These are phyloP conservation scores for Eulemur rufifrons DNA, from an alignment of 2,113 vertebrate genomes.

Conservation along the genomic window DNA sequence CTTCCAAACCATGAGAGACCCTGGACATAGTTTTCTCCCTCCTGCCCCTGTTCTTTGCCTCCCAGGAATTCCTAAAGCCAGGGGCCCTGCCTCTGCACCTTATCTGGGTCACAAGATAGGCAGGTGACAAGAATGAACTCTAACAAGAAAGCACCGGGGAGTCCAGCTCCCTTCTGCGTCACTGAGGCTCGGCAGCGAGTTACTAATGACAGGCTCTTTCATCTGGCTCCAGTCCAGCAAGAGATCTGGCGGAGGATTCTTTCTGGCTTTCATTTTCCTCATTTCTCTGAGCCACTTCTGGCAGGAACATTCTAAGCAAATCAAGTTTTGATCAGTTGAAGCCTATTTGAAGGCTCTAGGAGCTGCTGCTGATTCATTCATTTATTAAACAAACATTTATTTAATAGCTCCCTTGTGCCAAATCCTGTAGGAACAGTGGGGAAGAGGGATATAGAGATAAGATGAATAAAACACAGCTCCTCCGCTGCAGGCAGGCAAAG, in stretches of 20 bases:
- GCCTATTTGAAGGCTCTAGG: neutral
- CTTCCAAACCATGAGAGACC: neutral
- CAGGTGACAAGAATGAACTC: slow-evolving; percentile 24
- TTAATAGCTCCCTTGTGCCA: neutral
- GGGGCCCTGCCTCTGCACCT: neutral
- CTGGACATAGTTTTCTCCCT: neutral
- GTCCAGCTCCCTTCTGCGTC: neutral
- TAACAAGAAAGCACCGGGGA: neutral
- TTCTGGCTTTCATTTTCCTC: slow-evolving; percentile 30
- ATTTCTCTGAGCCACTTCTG: slow-evolving; percentile 44
- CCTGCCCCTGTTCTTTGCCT: neutral
- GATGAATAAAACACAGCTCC: neutral
- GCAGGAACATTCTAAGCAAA: slow-evolving; percentile 38
- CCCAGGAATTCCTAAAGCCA: slow-evolving; percentile 29
- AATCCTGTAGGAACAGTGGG: neutral
- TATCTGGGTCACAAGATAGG: neutral
- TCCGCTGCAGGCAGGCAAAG: neutral
- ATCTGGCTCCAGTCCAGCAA: slow-evolving; percentile 11
- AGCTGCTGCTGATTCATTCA: neutral
- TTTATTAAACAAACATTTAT: slow-evolving; percentile 40
- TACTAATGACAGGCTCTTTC: slow-evolving; percentile 5
- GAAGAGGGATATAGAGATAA: neutral
- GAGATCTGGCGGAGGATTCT: neutral
- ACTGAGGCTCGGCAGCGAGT: neutral
- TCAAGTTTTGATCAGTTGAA: slow-evolving; percentile 43